A percentile compares a stretch with the other conserved stretches of the same genome.
phyloP scores from a whole-genome alignment of 1,140 invertebrate species.

The Trinorchestia longiramus region DNA sequence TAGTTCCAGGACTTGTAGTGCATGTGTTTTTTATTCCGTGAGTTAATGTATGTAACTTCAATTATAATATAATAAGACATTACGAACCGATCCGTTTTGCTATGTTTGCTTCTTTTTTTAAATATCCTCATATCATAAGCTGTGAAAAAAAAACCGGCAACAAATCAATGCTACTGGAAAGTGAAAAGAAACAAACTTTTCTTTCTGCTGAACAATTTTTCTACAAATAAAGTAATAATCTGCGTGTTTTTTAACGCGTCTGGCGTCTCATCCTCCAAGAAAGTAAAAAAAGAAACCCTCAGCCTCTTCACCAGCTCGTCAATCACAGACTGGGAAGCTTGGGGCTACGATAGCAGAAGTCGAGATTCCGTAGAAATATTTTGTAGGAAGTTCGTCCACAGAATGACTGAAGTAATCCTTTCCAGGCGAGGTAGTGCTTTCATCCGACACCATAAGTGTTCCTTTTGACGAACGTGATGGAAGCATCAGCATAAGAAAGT shows the following conservation, averaged over 20 bases:
- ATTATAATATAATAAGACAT: no score
- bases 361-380: not conserved
- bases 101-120: no score
- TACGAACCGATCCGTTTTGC: no score
- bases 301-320: not conserved
- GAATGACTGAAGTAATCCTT: not conserved
- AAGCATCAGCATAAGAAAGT: not conserved
- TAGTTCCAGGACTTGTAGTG: no score
- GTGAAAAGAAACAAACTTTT: not conserved
- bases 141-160: not conserved
- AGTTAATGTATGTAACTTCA: no score
- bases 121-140: not conserved
- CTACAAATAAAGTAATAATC: not conserved
- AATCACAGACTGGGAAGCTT: not conserved
- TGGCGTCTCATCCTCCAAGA: not conserved
- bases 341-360: not conserved
- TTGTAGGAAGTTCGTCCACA: not conserved
- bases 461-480: not conserved
- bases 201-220: not conserved
- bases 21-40: no score
- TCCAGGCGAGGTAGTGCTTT: not conserved
- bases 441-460: not conserved
- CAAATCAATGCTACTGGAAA: not conserved
- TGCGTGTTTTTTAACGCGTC: not conserved
- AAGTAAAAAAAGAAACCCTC: not conserved